Base-by-base conservation (phyloP, 1,140 invertebrate genomes). In the Amphibalanus amphitrite region DNA sequence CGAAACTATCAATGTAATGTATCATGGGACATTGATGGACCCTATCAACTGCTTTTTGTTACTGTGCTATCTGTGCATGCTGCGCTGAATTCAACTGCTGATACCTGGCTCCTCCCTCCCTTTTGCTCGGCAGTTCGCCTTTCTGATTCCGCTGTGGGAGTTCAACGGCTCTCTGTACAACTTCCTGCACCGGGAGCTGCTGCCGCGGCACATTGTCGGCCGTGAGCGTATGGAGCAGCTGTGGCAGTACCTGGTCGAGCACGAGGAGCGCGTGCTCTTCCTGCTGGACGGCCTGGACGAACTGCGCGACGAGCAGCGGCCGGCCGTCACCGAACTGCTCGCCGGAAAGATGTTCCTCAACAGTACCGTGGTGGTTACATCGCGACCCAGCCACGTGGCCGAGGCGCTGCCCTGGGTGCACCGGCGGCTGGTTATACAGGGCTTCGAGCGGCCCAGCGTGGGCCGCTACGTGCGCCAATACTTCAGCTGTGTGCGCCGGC, bases 201-300 rank as follows among this genome's bases (percentile, higher is more conserved):
- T 75, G 28, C 73, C 75, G 4, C 80, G 80, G 71, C 74, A 76
- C 74, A 74, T 80, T 73, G 71, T 80, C 73, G 74, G 80, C 73
- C 74, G 75, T 71, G 75, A 71, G 72, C 74, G 74, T n/a, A 76
- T 74, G 71, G 75, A 74, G 0, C 75, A 77, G 69, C 75, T 80
- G 59, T 78, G 76, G 77, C 77, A 79, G 67, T 79, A 77, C 71
- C 75, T 79, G 64, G 80, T 82, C 71, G 74, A 81, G 0, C 75
- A 84, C 71, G 84, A 84, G 71, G 81, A 82, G 30, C 79, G 83
- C 26, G 78, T 85, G 13, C 77, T 85, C 10, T 83, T 85, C 74
- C 79, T 85, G 28, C 76, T 85, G 40, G 84, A 85, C 76, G 83
- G 84, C 0, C 83, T 83, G 76, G 83, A 85, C 74, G 82, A 83